These are phyloP conservation scores for Mycetomoellerius zeteki DNA, from an alignment of 1,140 invertebrate genomes.

Conservation along the genomic window DNA sequence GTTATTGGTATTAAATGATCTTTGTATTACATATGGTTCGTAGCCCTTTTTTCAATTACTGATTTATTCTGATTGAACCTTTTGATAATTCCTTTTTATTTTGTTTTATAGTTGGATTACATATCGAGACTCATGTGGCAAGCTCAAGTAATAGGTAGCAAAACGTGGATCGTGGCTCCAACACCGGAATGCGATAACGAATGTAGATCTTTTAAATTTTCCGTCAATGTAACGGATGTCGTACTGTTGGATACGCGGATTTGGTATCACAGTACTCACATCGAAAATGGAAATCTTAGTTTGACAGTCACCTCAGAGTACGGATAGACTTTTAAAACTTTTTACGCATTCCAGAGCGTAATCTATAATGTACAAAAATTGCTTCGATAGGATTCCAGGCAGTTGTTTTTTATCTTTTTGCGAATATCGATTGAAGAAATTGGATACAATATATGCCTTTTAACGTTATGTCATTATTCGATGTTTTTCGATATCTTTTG, in stretches of 20 bases:
- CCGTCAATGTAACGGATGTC: constrained; percentile 95
- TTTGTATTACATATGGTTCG: too few species aligned
- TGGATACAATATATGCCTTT: neutral
- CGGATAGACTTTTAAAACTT: constrained; percentile 82
- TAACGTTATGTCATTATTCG: neutral
- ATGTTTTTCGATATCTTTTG: neutral
- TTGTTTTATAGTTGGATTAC: constrained; percentile 92
- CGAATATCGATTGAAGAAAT: constrained; percentile 14
- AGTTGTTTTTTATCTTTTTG: constrained; percentile 26
- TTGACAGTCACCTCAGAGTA: constrained; percentile 97
- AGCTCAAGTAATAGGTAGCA: constrained; percentile 95
- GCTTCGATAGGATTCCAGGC: constrained; percentile 48
- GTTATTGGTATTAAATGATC: too few species aligned
- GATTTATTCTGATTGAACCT: too few species aligned
- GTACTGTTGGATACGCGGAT: constrained; percentile 95
- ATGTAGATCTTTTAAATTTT: constrained; percentile 92
- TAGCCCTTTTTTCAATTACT: too few species aligned
- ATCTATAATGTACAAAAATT: constrained; percentile 22
- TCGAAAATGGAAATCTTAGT: constrained; percentile 94
- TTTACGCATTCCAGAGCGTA: constrained; percentile 5
- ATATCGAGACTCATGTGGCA: constrained; percentile 97
- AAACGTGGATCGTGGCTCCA: constrained; percentile 95
- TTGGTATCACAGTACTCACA: constrained; percentile 96
- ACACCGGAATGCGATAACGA: constrained; percentile 95
- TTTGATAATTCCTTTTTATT: neutral